Conservation (phyloP, 2,113 vertebrate genomes). For the Hiodon alosoides region DNA sequence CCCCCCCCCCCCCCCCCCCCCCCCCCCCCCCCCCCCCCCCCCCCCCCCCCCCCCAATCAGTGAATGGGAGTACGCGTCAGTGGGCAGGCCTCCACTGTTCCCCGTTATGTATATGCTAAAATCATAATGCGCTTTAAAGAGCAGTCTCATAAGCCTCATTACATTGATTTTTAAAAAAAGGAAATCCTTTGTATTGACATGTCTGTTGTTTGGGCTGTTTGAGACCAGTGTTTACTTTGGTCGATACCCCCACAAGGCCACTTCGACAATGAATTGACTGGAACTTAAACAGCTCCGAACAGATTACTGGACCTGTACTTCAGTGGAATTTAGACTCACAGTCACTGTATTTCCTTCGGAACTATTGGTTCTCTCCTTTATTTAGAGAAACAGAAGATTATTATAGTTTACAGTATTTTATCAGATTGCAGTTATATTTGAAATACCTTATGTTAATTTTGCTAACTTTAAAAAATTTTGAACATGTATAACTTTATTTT, state of each 20-base stretch:
- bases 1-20: too few relatives aligned
- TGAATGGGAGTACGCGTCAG: too few relatives aligned
- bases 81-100: neutral
- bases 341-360: constrained; percentile 5
- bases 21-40: too few relatives aligned
- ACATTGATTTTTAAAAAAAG: constrained; percentile 17
- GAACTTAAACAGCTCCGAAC: constrained; percentile 8
- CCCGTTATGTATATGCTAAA: neutral
- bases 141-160: neutral
- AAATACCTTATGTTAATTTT: neutral
- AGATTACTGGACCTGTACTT: constrained; percentile 17
- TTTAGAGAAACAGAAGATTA: neutral
- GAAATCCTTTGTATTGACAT: constrained; percentile 26
- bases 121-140: constrained; percentile 1
- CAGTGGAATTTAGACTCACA: constrained; percentile 8
- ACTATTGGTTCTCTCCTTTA: neutral
- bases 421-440: neutral
- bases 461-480: too few relatives aligned
- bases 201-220: constrained; percentile 16
- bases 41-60: too few relatives aligned
- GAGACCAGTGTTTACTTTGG: constrained; percentile 22
- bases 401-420: neutral
- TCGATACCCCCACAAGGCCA: constrained; percentile 18
- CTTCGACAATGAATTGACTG: constrained; percentile 13
- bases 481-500: too few relatives aligned